Conservation (phyloP, 2,113 vertebrate genomes). For the Callionymus lyra region DNA sequence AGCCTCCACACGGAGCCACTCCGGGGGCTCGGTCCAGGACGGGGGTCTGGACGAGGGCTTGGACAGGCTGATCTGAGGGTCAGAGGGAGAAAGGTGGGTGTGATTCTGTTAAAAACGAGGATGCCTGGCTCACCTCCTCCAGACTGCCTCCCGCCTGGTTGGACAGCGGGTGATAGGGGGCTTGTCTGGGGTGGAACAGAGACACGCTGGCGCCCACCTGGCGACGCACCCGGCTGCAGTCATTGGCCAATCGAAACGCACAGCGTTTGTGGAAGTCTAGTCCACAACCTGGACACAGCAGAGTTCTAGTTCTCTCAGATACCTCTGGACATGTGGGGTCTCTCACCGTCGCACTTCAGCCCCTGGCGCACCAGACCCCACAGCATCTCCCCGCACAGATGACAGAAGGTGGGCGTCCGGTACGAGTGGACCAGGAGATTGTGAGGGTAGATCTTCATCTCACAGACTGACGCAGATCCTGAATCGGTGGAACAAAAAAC, state of each 20-base stretch:
- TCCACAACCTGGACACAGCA: slow-evolving; percentile 75
- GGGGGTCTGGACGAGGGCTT: slow-evolving; percentile 80
- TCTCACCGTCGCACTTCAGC: slow-evolving; percentile 90
- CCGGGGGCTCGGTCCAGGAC: slow-evolving; percentile 86
- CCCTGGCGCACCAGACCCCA: slow-evolving; percentile 95
- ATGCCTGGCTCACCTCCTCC: slow-evolving; percentile 74
- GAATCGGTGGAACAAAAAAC: neutral
- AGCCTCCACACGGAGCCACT: slow-evolving; percentile 89
- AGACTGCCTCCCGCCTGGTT: slow-evolving; percentile 73
- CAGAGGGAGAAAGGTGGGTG: neutral
- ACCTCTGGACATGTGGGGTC: too few relatives aligned
- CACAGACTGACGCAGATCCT: slow-evolving; percentile 94
- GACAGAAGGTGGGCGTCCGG: slow-evolving; percentile 91
- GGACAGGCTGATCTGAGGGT: slow-evolving; percentile 75
- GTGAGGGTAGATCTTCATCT: slow-evolving; percentile 94
- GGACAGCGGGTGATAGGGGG: slow-evolving; percentile 74
- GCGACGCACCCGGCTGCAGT: slow-evolving; percentile 87
- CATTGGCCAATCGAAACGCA: slow-evolving; percentile 97
- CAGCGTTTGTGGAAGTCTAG: slow-evolving; percentile 96
- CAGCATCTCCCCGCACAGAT: slow-evolving; percentile 96
- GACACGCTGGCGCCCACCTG: slow-evolving; percentile 87
- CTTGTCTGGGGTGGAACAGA: slow-evolving; percentile 77
- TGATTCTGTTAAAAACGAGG: neutral
- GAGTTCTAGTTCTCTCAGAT: too few relatives aligned
- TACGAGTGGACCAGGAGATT: slow-evolving; percentile 92